A percentile compares a stretch with the other conserved stretches of the same genome.
Conservation (phyloP, 2,888 invertebrate genomes). For the Malacosoma neustria region DNA sequence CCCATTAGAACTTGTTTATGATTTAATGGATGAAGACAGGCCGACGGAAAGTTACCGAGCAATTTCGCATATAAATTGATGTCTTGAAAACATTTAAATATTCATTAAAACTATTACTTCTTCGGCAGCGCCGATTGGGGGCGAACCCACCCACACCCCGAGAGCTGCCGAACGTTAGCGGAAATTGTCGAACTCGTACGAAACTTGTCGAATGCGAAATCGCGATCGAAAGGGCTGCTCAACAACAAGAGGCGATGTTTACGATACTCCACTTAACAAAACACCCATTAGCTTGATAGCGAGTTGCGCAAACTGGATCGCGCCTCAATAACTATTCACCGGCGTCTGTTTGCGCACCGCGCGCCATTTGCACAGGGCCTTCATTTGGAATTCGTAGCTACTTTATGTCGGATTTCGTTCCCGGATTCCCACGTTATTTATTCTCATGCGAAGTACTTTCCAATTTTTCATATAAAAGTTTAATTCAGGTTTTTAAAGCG, state of each 20-base stretch:
- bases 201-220: background rate
- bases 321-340: slow-evolving; percentile 1
- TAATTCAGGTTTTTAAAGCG: background rate
- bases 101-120: slow-evolving; percentile 24
- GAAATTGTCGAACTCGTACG: background rate
- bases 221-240: background rate
- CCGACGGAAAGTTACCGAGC: slow-evolving; percentile 19
- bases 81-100: slow-evolving; percentile 22
- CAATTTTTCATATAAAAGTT: background rate
- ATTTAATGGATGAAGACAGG: slow-evolving; percentile 18
- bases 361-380: slow-evolving; percentile 2
- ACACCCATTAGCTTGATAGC: slow-evolving; percentile 8
- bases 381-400: background rate
- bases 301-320: slow-evolving; percentile 8
- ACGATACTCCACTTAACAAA: slow-evolving; percentile 5
- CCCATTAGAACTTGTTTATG: slow-evolving; percentile 24
- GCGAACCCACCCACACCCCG: no score
- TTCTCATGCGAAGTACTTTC: background rate
- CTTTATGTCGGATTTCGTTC: background rate
- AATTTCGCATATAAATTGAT: slow-evolving; percentile 17
- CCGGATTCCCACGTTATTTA: background rate
- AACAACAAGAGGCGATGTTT: background rate
- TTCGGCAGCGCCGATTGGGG: background rate
- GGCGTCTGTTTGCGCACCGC: slow-evolving; percentile 3
- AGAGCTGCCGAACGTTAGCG: background rate